Base-by-base conservation (phyloP, 2,888 invertebrate species). In the Tubulanus polymorphus region DNA sequence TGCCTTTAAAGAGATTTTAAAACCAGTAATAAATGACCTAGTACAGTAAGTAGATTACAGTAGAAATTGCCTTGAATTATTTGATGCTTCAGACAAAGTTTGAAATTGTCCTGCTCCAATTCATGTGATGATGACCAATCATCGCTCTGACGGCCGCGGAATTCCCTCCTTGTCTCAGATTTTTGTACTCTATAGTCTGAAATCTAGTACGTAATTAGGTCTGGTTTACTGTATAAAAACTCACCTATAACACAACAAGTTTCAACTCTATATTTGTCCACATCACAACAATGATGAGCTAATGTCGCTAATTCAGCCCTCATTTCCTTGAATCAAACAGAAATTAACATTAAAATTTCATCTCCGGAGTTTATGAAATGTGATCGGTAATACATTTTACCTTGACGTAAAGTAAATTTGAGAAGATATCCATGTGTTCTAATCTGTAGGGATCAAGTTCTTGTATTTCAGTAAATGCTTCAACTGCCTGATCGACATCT, bases 161-260 rank as follows among this genome's bases (percentile, higher is more conserved):
- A n/a, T n/a, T n/a, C n/a, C n/a, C n/a, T n/a, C n/a, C n/a, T n/a
- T n/a, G n/a, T n/a, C n/a, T n/a, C n/a, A n/a, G n/a, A n/a, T n/a
- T n/a, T n/a, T n/a, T n/a, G n/a, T n/a, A n/a, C n/a, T n/a, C n/a
- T n/a, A n/a, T n/a, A n/a, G n/a, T n/a, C n/a, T n/a, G n/a, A n/a
- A n/a, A n/a, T n/a, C n/a, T n/a, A n/a, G n/a, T n/a, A n/a, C n/a
- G n/a, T n/a, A n/a, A n/a, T n/a, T 32, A 32, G 35, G n/a, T 32
- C 35, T 20, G 10, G 20, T 10, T 45, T 12, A 45, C 18, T n/a
- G 10, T 8, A 26, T 20, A 26, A 48, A 1, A 29, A 67, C 81
- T 81, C 81, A 88, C 94, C 96, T 75, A 99, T 91, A 63, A 97
- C 92, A 81, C 93, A 95, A 79, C 97, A 97, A 0, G 97, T 97